These are phyloP conservation scores for Oxyura jamaicensis DNA, from an alignment of 2,113 vertebrate species.

Conservation along the genomic window DNA sequence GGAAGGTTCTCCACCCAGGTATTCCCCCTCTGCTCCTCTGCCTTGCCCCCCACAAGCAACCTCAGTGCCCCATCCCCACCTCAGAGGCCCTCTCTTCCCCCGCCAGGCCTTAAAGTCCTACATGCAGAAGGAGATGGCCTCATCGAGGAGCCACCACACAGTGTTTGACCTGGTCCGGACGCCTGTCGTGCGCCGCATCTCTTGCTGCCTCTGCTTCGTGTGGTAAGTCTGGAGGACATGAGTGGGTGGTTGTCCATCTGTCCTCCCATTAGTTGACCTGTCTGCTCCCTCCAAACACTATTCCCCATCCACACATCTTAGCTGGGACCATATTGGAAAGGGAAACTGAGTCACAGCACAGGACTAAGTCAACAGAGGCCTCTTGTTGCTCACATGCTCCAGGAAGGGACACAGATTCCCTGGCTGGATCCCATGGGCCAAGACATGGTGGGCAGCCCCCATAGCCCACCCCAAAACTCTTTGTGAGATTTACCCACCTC, in stretches of 20 bases:
- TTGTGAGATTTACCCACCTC: neutral
- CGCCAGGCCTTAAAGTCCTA: constrained; percentile 78
- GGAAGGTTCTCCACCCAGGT: neutral
- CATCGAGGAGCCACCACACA: neutral
- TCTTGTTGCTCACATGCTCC: neutral
- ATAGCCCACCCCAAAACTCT: neutral
- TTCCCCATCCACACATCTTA: neutral
- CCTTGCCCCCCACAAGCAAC: no score
- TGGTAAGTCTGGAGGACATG: constrained; percentile 68
- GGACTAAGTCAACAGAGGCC: no score
- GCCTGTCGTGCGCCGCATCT: constrained; percentile 76
- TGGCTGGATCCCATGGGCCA: neutral
- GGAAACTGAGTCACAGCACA: neutral
- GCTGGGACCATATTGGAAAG: no score
- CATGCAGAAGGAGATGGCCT: constrained; percentile 81
- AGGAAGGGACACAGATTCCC: neutral
- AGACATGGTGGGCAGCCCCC: neutral
- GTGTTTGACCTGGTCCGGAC: constrained; percentile 76
- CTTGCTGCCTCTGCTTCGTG: constrained; percentile 70
- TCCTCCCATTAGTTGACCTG: rapidly evolving
- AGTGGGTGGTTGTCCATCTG: neutral
- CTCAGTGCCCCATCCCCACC: neutral
- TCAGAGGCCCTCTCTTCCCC: neutral
- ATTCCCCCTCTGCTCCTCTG: neutral
- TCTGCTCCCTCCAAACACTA: neutral